Percentiles rank a stretch among this genome's conserved stretches.
Evolutionary conservation across 2,113 vertebrate genomes (phyloP).

Genomic region (Xyliphius kryptos): DNA sequence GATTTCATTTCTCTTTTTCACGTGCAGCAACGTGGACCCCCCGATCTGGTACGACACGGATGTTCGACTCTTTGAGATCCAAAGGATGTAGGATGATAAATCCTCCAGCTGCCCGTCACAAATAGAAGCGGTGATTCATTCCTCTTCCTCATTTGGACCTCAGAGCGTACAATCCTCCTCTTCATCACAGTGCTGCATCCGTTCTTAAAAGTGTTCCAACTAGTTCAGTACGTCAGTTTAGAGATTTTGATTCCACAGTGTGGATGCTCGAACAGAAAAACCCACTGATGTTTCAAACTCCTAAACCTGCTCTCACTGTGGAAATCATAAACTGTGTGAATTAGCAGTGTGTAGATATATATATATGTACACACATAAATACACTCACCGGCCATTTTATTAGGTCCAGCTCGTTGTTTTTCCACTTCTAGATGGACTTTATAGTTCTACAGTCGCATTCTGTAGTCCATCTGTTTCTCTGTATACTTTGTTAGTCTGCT

Average conservation of each 20-base stretch:
- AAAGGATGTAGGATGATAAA: conserved; percentile 75
- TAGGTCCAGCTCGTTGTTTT: no score
- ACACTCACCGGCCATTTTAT: no score
- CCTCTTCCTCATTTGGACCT: conserved; percentile 28
- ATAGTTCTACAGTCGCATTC: no score
- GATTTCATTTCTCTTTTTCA: conserved; percentile 22
- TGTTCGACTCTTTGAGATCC: conserved; percentile 97
- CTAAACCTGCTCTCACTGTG: conserved; percentile 37
- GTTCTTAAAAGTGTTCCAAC: background rate
- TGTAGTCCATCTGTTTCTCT: no score
- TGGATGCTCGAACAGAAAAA: no score
- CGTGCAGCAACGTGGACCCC: conserved; percentile 90
- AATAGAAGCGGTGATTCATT: conserved; percentile 23
- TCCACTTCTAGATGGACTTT: no score
- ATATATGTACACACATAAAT: no score
- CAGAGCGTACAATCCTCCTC: conserved; percentile 41
- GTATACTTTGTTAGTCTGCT: no score
- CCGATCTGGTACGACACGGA: conserved; percentile 98
- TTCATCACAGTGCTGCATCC: conserved; percentile 30
- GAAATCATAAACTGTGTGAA: conserved; percentile 15
- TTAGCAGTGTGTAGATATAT: conserved; percentile 17
- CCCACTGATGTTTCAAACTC: conserved; percentile 7
- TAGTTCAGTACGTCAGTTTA: background rate
- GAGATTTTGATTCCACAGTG: background rate
- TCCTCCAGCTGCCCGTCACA: background rate